Evolutionary conservation across 35 echinoderm and acorn worm species (phyloP).

Genomic region (Strongylocentrotus purpuratus): DNA sequence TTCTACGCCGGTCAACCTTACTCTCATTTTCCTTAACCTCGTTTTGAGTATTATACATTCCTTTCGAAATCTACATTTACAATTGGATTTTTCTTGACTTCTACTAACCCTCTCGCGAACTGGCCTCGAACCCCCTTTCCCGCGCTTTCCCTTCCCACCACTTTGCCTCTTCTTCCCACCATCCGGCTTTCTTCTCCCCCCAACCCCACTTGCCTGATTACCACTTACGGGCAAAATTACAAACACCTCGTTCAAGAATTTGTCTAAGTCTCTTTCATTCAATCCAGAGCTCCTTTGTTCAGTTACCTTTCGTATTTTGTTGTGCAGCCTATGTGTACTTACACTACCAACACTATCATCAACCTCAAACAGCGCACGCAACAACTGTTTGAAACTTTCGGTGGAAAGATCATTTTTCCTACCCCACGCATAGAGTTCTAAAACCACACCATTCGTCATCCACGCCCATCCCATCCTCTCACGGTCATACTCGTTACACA

Average conservation of each 20-base stretch:
- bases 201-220: neutral
- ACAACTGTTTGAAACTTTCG: neutral
- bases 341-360: neutral
- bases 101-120: neutral
- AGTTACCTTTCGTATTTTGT: too few relatives aligned
- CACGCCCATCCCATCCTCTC: slow-evolving; percentile 14
- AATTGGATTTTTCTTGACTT: neutral
- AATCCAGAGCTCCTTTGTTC: neutral
- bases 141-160: neutral
- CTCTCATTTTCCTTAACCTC: neutral
- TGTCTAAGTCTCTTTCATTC: neutral
- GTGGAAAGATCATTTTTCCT: neutral
- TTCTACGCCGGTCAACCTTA: neutral
- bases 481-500: neutral
- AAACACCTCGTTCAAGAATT: neutral
- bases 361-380: neutral
- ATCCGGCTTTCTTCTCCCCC: neutral
- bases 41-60: neutral
- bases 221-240: neutral
- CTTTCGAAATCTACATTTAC: neutral
- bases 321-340: neutral
- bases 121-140: neutral
- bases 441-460: neutral
- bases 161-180: neutral
- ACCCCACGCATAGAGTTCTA: neutral